Evolutionary conservation across 2,888 invertebrate genomes (phyloP).

Genomic region (Hirtodrosophila alboralis): DNA sequence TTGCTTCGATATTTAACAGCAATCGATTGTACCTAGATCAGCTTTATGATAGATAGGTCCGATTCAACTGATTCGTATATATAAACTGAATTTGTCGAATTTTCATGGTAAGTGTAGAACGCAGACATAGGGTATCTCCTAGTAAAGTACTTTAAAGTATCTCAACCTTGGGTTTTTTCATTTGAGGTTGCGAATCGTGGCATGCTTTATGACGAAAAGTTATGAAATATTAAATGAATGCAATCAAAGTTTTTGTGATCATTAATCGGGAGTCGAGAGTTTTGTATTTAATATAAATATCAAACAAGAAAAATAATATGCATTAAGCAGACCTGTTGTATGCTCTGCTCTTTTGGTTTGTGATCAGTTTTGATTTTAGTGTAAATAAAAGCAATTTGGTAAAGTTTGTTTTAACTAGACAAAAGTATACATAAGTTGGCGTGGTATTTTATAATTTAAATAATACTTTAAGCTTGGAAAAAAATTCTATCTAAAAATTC

Average conservation of each 20-base stretch:
- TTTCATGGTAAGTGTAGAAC: too few relatives aligned
- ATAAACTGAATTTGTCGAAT: too few relatives aligned
- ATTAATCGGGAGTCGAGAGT: constrained; percentile 8
- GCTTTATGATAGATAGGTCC: too few relatives aligned
- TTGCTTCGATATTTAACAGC: too few relatives aligned
- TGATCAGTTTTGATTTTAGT: neutral
- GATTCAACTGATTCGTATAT: too few relatives aligned
- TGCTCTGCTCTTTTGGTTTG: neutral
- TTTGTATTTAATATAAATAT: neutral
- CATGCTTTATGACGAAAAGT: constrained; percentile 34
- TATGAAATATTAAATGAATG: constrained; percentile 60
- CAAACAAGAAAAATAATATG: neutral
- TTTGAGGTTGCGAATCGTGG: constrained; percentile 11
- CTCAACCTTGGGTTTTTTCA: neutral
- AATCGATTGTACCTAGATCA: too few relatives aligned
- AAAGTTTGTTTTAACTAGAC: neutral
- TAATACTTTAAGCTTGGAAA: too few relatives aligned
- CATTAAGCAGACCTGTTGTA: neutral
- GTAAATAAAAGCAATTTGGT: constrained; percentile 19
- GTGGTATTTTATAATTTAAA: too few relatives aligned
- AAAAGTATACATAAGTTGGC: too few relatives aligned
- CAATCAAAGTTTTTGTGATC: constrained; percentile 47
- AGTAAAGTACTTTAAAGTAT: too few relatives aligned
- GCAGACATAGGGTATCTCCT: too few relatives aligned
- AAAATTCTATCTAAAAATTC: too few relatives aligned